These are phyloP conservation scores for Bombus pyrosoma DNA, from an alignment of 1,140 invertebrate species.

Conservation along the genomic window DNA sequence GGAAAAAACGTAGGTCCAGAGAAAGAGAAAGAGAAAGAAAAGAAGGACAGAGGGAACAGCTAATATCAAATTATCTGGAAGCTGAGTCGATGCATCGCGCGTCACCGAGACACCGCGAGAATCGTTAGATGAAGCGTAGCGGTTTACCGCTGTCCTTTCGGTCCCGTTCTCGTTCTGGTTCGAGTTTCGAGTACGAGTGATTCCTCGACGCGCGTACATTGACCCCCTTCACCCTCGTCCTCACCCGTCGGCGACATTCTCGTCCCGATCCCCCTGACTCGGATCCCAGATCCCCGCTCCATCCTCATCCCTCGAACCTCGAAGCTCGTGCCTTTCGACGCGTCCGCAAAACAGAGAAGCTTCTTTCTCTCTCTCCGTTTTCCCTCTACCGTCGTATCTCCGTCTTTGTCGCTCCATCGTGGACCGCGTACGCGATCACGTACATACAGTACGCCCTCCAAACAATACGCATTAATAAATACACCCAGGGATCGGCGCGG, in stretches of 20 bases:
- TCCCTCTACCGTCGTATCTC: not conserved
- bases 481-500: not conserved
- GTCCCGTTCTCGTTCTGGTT: constrained; percentile 7
- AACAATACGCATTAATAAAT: constrained; percentile 46
- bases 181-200: constrained; percentile 29
- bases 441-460: not conserved
- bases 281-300: constrained; percentile 22
- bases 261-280: constrained; percentile 15
- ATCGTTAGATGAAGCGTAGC: constrained; percentile 15
- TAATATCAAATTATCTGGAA: constrained; percentile 52
- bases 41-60: not conserved
- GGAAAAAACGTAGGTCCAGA: not conserved
- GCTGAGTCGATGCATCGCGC: constrained; percentile 18
- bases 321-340: constrained; percentile 4
- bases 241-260: constrained; percentile 33
- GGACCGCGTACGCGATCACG: not conserved
- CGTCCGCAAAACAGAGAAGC: not conserved
- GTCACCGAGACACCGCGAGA: constrained; percentile 24
- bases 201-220: constrained; percentile 31
- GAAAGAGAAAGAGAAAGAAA: not conserved
- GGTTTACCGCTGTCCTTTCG: constrained; percentile 27
- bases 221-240: constrained; percentile 41
- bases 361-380: not conserved
- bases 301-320: constrained; percentile 13
- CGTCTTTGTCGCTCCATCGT: not conserved